phyloP scores from a whole-genome alignment of 2,888 invertebrate species.

The Caenorhabditis sp. region DNA sequence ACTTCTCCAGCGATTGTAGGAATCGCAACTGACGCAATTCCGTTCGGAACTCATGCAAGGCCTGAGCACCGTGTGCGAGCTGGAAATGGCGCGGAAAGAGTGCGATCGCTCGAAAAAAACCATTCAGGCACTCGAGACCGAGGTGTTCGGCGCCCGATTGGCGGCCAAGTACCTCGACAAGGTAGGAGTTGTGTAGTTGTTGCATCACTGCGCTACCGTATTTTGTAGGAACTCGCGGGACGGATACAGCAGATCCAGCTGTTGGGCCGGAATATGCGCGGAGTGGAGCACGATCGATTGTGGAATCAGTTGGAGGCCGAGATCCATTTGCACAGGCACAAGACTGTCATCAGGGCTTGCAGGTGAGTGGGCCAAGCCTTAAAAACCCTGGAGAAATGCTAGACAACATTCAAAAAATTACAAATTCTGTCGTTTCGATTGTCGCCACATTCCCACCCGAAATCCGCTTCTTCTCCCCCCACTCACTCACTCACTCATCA shows the following conservation, averaged over 20 bases:
- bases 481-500: conserved; percentile 13
- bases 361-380: conserved; percentile 76
- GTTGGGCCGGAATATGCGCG: conserved; percentile 87
- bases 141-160: conserved; percentile 88
- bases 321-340: conserved; percentile 89
- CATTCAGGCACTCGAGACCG: conserved; percentile 86
- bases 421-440: no score
- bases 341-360: conserved; percentile 85
- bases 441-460: no score
- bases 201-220: no score
- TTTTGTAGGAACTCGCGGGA: conserved; percentile 73
- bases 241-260: conserved; percentile 89
- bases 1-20: conserved; percentile 80
- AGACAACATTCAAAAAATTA: no score
- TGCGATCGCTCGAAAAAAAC: conserved; percentile 56
- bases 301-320: conserved; percentile 90
- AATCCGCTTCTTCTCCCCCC: conserved; percentile 1
- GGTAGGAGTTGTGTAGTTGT: conserved; percentile 1
- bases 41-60: conserved; percentile 75
- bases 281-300: conserved; percentile 87
- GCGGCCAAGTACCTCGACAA: conserved; percentile 91
- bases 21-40: conserved; percentile 80
- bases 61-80: conserved; percentile 69
- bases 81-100: conserved; percentile 71
- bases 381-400: no score